These are phyloP conservation scores for Hippocampus comes DNA, from an alignment of 2,113 vertebrate species.

Conservation along the genomic window DNA sequence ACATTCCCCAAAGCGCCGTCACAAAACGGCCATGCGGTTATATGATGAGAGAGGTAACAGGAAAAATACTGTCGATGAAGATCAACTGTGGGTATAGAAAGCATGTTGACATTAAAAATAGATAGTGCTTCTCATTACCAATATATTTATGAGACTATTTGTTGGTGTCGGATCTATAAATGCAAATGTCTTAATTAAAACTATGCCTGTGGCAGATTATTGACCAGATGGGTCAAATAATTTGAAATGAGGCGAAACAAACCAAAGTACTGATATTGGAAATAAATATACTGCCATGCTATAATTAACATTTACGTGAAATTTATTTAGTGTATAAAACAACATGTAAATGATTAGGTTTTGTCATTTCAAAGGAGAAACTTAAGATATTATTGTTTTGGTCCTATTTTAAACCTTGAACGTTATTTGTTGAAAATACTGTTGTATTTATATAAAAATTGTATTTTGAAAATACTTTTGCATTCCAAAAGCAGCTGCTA, in stretches of 20 bases:
- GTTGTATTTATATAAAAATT: conserved; percentile 1
- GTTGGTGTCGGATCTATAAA: background rate
- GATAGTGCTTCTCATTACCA: conserved; percentile 12
- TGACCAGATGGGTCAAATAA: conserved; percentile 1
- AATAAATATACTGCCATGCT: background rate
- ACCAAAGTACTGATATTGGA: background rate
- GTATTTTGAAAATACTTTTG: conserved; percentile 17
- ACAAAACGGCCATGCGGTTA: conserved; percentile 50
- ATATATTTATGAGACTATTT: conserved; percentile 5
- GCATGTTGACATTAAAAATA: background rate
- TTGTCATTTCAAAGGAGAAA: background rate
- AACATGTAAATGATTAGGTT: background rate
- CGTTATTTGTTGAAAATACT: background rate
- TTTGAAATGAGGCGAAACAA: background rate
- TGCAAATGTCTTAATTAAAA: background rate
- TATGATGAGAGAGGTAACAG: conserved; percentile 17
- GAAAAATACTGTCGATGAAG: background rate
- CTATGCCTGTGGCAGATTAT: background rate
- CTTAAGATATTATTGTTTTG: conserved; percentile 1
- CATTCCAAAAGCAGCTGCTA: conserved; percentile 1
- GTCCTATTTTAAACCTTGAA: background rate
- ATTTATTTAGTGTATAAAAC: background rate
- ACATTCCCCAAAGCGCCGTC: conserved; percentile 21
- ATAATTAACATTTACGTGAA: background rate
- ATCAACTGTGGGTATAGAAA: background rate